These are phyloP conservation scores for Malurus elegans DNA, from an alignment of 2,113 vertebrate genomes.

Conservation along the genomic window DNA sequence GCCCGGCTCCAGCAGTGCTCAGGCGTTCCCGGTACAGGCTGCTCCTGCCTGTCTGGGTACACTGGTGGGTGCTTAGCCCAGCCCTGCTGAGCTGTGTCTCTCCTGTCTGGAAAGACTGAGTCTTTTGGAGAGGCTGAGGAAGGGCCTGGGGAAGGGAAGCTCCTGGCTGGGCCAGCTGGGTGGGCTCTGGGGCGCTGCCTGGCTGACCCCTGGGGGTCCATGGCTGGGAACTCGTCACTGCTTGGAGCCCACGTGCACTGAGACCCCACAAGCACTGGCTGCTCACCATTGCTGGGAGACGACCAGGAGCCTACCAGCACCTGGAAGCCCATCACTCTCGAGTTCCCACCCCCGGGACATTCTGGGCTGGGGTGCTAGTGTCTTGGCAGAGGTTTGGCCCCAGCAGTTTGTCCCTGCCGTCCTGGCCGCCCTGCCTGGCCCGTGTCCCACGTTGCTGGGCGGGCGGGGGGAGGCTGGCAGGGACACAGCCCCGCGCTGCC, in stretches of 20 bases:
- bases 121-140: not conserved
- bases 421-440: not conserved
- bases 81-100: not conserved
- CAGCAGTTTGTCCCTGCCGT: rapidly evolving
- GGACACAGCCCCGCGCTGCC: rapidly evolving
- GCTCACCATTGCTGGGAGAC: not conserved
- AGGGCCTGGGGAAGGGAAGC: not conserved
- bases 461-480: not conserved
- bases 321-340: not conserved
- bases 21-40: not conserved
- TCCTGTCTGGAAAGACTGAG: not conserved
- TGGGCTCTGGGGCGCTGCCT: not conserved
- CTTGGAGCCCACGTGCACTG: not conserved
- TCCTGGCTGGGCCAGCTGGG: not conserved
- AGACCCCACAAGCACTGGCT: not conserved
- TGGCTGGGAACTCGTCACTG: not conserved
- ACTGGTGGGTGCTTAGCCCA: not conserved
- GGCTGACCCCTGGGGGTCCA: not conserved
- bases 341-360: too few relatives aligned
- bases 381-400: not conserved
- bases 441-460: not conserved
- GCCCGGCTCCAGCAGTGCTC: not conserved
- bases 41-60: not conserved
- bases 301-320: not conserved
- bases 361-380: not conserved